Base-by-base conservation (phyloP, 1,140 invertebrate species). In the Diabrotica undecimpunctata region DNA sequence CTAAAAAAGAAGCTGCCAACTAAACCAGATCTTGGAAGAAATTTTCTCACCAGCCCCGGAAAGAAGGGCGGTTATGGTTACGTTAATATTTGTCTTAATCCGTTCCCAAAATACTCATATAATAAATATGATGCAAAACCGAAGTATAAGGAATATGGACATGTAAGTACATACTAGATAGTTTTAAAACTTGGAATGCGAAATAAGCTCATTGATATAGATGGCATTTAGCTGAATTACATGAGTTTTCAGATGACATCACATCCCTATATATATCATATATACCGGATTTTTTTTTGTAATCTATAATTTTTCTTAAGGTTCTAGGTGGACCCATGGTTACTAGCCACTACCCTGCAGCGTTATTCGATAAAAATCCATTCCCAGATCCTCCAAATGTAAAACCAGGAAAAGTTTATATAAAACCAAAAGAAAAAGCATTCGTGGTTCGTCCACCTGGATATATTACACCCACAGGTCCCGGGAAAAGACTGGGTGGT, bases 11-110 rank as follows among this genome's bases (percentile, higher is more conserved):
- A 25, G 25, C 1, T 25, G 4, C 4, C 25, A 25, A 1, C 25
- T 4, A 25, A 25, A 25, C 1, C 25, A 25, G 25, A 25, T 25
- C 25, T 25, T 25, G 25, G 25, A 46, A 52, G 52, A 12, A 77
- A 77, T 65, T 62, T 74, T 8, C 7, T 74, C 2, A 72, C 73
- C 6, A 73, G 64, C 70, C 75, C 73, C 12, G 66, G 54, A 35
- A 78, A 77, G 66, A 70, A 75, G 62, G 77, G 78, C 0, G 78
- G 77, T 41, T 71, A 69, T 51, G 78, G 77, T 14, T 79, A 78
- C 70, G 73, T 67, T 6, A 66, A 79, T 68, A 78, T 77, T 35
- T 71, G 72, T 46, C 10, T 79, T 5, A 70, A 68, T 64, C 74
- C 73, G 60, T 79, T 78, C 70, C 78, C 78, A 5, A 61, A 64